Percentiles rank a stretch among this genome's conserved stretches.
phyloP scores from a whole-genome alignment of 2,888 invertebrate species.

The Cenopis cana region DNA sequence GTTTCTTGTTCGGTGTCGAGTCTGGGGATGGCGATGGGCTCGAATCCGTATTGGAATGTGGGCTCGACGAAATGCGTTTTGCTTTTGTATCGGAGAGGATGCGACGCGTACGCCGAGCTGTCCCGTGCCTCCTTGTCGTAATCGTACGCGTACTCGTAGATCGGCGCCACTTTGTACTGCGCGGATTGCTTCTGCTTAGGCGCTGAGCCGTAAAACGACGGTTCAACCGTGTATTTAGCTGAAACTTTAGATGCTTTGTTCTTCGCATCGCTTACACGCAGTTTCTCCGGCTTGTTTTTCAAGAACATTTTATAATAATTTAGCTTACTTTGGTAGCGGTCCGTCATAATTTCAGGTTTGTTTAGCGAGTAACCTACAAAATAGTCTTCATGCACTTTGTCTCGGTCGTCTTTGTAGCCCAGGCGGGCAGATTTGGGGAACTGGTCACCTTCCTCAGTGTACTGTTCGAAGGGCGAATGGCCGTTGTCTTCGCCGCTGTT shows the following conservation, averaged over 20 bases:
- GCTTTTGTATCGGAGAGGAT: constrained; percentile 62
- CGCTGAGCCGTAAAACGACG: constrained; percentile 56
- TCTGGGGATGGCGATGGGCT: constrained; percentile 70
- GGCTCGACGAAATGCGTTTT: constrained; percentile 78
- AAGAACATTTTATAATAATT: constrained; percentile 73
- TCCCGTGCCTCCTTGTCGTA: constrained; percentile 68
- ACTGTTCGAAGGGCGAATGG: constrained; percentile 69
- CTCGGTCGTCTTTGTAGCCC: constrained; percentile 69
- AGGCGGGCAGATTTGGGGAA: constrained; percentile 68
- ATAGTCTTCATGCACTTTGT: constrained; percentile 72
- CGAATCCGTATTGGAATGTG: constrained; percentile 80
- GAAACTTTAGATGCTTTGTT: constrained; percentile 56
- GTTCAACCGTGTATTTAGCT: constrained; percentile 61
- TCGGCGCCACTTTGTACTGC: constrained; percentile 64
- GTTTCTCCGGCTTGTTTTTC: constrained; percentile 67
- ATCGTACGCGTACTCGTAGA: constrained; percentile 60
- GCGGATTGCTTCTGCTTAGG: constrained; percentile 62
- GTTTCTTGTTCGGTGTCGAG: constrained; percentile 76
- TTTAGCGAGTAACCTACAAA: constrained; percentile 70
- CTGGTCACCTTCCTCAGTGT: constrained; percentile 68
- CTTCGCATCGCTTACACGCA: constrained; percentile 54
- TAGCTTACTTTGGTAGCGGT: constrained; percentile 67
- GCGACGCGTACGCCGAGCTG: constrained; percentile 67
- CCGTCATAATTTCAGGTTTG: constrained; percentile 69
- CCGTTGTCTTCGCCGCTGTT: constrained; percentile 60